phyloP scores from a whole-genome alignment of 2,113 vertebrate genomes.

The Megaceryle maxima region DNA sequence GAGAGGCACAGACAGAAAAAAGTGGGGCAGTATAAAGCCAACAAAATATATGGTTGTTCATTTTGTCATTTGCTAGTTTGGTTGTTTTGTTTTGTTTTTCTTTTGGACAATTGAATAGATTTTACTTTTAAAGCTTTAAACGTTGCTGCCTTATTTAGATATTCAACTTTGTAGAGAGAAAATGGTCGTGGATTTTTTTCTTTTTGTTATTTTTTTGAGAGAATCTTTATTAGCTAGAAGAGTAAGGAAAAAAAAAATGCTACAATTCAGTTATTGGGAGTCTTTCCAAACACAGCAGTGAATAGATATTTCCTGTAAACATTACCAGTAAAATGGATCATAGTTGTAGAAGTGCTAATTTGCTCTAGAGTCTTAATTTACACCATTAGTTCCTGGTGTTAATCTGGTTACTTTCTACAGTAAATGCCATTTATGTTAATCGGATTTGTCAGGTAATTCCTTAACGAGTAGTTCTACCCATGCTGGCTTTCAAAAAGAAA shows the following conservation, averaged over 20 bases:
- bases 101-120: neutral
- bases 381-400: neutral
- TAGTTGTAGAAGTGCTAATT: neutral
- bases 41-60: neutral
- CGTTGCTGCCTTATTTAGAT: neutral
- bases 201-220: neutral
- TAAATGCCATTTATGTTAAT: neutral
- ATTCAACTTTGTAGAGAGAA: neutral
- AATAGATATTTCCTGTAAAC: neutral
- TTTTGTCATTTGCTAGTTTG: neutral
- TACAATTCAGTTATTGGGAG: neutral
- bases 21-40: neutral
- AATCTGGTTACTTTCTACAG: neutral
- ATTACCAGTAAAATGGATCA: neutral
- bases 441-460: slow-evolving; percentile 31
- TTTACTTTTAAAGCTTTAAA: neutral
- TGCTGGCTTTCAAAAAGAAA: neutral
- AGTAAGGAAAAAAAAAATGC: neutral
- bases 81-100: neutral
- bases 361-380: neutral
- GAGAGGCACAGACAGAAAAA: neutral
- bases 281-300: neutral
- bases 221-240: neutral
- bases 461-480: neutral
- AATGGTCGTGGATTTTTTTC: neutral